These are phyloP conservation scores for Cheilosia pagana DNA, from an alignment of 2,888 invertebrate species.

Conservation along the genomic window DNA sequence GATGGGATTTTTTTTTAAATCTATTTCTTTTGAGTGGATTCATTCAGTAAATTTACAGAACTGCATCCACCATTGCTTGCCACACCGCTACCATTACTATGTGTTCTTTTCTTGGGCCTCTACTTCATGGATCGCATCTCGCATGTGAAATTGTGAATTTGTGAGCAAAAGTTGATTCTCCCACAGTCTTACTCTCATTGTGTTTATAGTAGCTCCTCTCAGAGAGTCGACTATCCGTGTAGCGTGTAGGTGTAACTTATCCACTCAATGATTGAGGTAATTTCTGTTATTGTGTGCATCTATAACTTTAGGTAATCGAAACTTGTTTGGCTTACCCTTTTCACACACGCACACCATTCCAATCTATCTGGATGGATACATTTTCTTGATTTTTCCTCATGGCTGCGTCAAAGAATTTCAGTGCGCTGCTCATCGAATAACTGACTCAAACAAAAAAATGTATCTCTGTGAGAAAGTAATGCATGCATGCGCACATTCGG, in stretches of 20 bases:
- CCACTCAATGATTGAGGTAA: slow-evolving; percentile 66
- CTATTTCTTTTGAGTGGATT: too few relatives aligned
- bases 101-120: too few relatives aligned
- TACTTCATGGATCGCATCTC: not conserved
- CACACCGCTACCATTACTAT: too few relatives aligned
- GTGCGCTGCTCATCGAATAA: slow-evolving; percentile 54
- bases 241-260: slow-evolving; percentile 8
- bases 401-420: slow-evolving; percentile 61
- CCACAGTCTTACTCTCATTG: not conserved
- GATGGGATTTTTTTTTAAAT: too few relatives aligned
- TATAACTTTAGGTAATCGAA: slow-evolving; percentile 69
- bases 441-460: slow-evolving; percentile 52
- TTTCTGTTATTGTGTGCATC: slow-evolving; percentile 13
- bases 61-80: too few relatives aligned
- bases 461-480: slow-evolving; percentile 74
- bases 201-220: not conserved
- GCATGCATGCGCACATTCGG: slow-evolving; percentile 65
- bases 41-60: too few relatives aligned
- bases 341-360: slow-evolving; percentile 35
- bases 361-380: slow-evolving; percentile 42
- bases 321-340: slow-evolving; percentile 70
- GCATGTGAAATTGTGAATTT: not conserved
- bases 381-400: slow-evolving; percentile 37
- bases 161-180: not conserved
- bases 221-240: slow-evolving; percentile 15